These are phyloP conservation scores for Coleophora flavipennella DNA, from an alignment of 2,888 invertebrate species.

Conservation along the genomic window DNA sequence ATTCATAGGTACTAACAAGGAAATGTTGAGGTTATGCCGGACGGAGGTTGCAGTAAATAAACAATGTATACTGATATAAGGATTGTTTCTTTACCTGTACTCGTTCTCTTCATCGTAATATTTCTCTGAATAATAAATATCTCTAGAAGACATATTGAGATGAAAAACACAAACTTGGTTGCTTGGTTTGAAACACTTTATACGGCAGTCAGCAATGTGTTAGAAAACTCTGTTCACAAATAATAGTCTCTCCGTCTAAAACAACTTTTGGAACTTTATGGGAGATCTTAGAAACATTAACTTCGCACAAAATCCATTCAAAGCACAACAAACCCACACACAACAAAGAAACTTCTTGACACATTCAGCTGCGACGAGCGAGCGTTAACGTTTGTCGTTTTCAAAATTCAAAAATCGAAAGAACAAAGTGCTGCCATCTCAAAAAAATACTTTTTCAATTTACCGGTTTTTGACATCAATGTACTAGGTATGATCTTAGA, in stretches of 20 bases:
- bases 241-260: no score
- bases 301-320: constrained; percentile 2
- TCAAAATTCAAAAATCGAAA: constrained; percentile 48
- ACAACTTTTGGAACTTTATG: neutral
- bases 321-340: constrained; percentile 15
- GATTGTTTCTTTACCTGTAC: constrained; percentile 81
- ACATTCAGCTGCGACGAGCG: constrained; percentile 22
- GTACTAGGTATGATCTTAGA: no score
- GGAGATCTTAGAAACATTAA: neutral
- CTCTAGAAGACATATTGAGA: constrained; percentile 73
- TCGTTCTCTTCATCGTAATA: constrained; percentile 93
- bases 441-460: neutral
- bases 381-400: no score
- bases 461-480: no score
- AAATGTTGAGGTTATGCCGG: no score
- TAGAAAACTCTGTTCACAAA: no score
- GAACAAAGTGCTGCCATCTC: constrained; percentile 17
- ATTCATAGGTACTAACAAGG: no score
- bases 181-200: no score
- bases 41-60: no score
- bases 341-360: constrained; percentile 12
- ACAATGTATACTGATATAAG: neutral
- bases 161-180: neutral
- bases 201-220: no score
- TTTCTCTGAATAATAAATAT: constrained; percentile 94